Conservation (phyloP, 23 tunicate genomes). For the Corella eumyota region DNA sequence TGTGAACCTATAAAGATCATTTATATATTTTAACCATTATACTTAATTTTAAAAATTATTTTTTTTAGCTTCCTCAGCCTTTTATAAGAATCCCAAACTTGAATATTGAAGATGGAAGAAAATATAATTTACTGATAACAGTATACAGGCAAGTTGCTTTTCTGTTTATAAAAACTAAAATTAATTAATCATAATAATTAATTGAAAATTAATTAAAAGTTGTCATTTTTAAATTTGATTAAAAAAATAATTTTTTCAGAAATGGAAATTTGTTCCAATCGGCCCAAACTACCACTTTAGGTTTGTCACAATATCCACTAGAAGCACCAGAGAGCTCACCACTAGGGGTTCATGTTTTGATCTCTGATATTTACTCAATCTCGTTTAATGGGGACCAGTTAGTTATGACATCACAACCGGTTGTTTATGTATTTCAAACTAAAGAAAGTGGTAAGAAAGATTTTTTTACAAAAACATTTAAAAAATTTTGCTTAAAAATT, state of each 20-base stretch:
- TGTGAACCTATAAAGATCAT: too few species aligned
- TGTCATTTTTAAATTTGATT: neutral
- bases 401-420: conserved; percentile 4
- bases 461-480: neutral
- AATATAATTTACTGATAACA: too few species aligned
- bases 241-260: neutral
- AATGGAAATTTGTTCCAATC: conserved; percentile 24
- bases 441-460: conserved; percentile 18
- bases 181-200: too few species aligned
- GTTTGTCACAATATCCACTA: neutral
- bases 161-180: too few species aligned
- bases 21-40: too few species aligned
- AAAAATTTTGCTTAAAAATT: neutral
- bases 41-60: too few species aligned
- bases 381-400: neutral
- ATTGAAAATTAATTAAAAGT: too few species aligned
- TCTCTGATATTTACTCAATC: conserved; percentile 33
- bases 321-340: too few species aligned
- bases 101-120: too few species aligned
- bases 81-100: too few species aligned
- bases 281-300: conserved; percentile 1
- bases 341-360: conserved; percentile 3
- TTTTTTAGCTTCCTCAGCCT: too few species aligned
- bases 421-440: conserved; percentile 14
- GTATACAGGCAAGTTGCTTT: too few species aligned